Conservation (phyloP, 2,888 invertebrate genomes). For the Octonoba sinensis region DNA sequence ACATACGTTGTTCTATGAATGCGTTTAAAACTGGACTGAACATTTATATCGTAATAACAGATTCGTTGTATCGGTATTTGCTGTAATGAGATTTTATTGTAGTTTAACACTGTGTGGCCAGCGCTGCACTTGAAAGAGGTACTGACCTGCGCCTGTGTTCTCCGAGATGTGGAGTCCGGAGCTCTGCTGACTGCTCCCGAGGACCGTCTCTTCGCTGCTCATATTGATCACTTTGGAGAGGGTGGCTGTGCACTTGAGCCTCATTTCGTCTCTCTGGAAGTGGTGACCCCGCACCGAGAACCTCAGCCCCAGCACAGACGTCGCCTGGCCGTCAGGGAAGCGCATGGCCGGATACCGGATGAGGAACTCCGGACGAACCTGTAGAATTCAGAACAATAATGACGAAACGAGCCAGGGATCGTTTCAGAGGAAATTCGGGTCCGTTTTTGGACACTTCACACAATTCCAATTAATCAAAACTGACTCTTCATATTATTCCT, state of each 20-base stretch:
- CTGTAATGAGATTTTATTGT: too few relatives aligned
- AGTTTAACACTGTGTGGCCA: too few relatives aligned
- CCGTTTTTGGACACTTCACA: too few relatives aligned
- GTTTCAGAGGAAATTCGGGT: too few relatives aligned
- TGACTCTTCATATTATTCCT: too few relatives aligned
- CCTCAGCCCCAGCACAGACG: slow-evolving; percentile 45
- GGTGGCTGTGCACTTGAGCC: slow-evolving; percentile 66
- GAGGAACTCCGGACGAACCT: slow-evolving; percentile 49
- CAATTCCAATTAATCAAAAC: too few relatives aligned
- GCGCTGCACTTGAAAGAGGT: too few relatives aligned
- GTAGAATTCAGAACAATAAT: background rate
- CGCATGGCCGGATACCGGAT: slow-evolving; percentile 32
- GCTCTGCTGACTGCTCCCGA: slow-evolving; percentile 64
- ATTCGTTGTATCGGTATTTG: too few relatives aligned
- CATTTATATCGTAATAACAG: too few relatives aligned
- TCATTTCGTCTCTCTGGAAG: slow-evolving; percentile 63
- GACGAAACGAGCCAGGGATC: too few relatives aligned
- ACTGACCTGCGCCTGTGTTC: slow-evolving; percentile 58
- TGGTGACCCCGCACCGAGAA: slow-evolving; percentile 57
- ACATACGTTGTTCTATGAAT: too few relatives aligned
- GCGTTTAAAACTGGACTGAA: too few relatives aligned
- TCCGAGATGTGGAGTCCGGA: slow-evolving; percentile 65
- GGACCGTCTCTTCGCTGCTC: slow-evolving; percentile 65
- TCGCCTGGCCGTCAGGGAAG: slow-evolving; percentile 48
- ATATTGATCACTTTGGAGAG: slow-evolving; percentile 65